Evolutionary conservation across 2,797 vertebrate species (phyloP), one percentile per base, ranked within the genome.

Genomic region (Vipera latastei): DNA sequence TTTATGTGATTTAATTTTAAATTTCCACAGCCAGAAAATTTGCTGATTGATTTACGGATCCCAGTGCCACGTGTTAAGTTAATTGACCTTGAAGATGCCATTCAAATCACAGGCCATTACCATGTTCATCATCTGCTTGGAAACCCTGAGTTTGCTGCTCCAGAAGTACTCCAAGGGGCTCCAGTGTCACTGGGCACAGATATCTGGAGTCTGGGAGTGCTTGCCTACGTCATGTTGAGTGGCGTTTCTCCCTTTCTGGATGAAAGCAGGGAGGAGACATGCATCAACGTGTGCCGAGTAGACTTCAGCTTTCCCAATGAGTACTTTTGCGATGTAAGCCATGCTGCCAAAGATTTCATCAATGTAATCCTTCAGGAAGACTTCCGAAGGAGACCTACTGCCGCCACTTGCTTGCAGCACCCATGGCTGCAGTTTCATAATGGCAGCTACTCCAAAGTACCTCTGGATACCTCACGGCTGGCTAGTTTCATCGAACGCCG

Each of bases 181-280:
- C 98, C 99, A 0, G 99, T 99, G n/a, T 98, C 99, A 5, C 96
- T 99, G 56, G 98, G 98, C 38, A 99, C 99, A 0, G 99, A 99
- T 18, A 97, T 99, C 95, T 99, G 99, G 99, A 99, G 99, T 94
- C 96, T 99, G 0, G 99, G 99, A 2, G 99, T 99, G 53, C 97
- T 99, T 94, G 98, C 98, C 0, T 99, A 99, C 0, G 98, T 99
- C 93, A 98, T 98, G 98, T 96, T 99, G 89, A 99, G 99, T 0
- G 99, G 99, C 0, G 99, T 99, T 9, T 99, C 99, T 16, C 99
- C 99, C 0, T 99, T 99, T 96, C 97, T 99, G 94, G 99, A 99
- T 3, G 99, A 99, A 94, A 99, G 99, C 61, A 98, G 98, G 9
- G 99, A 99, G 95, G 99, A 99, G 96, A 99, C 99, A 0, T 99